These are phyloP conservation scores for Ceratosolen solmsi DNA, from an alignment of 1,140 invertebrate species.

Conservation along the genomic window DNA sequence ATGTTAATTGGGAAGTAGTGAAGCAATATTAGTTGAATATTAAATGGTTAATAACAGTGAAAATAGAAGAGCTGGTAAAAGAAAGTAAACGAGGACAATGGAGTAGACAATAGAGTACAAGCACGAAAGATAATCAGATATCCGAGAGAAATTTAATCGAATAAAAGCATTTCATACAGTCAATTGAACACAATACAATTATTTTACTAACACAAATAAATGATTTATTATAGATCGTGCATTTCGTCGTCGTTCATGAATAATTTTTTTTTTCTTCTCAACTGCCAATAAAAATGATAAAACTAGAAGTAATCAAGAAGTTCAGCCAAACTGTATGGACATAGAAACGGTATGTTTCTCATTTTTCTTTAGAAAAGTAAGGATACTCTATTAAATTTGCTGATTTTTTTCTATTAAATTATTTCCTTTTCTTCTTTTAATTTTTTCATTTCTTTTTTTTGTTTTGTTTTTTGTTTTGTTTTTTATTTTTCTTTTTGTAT, in stretches of 20 bases:
- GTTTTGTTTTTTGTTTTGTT: too few relatives aligned
- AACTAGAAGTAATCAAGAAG: too few relatives aligned
- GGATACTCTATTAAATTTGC: too few relatives aligned
- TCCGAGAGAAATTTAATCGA: slow-evolving; percentile 41
- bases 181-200: slow-evolving; percentile 41
- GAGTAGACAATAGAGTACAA: slow-evolving; percentile 39
- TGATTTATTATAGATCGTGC: not conserved
- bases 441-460: too few relatives aligned
- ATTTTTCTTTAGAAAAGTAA: too few relatives aligned
- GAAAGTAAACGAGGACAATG: slow-evolving; percentile 42
- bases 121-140: slow-evolving; percentile 46
- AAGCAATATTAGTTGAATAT: slow-evolving; percentile 14
- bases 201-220: slow-evolving; percentile 3
- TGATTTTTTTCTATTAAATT: too few relatives aligned
- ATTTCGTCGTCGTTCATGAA: not conserved
- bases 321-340: too few relatives aligned
- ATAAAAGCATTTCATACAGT: slow-evolving; percentile 44
- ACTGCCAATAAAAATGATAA: too few relatives aligned
- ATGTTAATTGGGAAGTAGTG: slow-evolving; percentile 29
- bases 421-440: too few relatives aligned
- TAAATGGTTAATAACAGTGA: slow-evolving; percentile 35
- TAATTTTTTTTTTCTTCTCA: too few relatives aligned
- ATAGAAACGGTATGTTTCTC: too few relatives aligned
- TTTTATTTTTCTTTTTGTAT: too few relatives aligned
- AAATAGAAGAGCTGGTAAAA: slow-evolving; percentile 26